Evolutionary conservation across 2,113 vertebrate genomes (phyloP).

Genomic region (Myrmecobius fasciatus): DNA sequence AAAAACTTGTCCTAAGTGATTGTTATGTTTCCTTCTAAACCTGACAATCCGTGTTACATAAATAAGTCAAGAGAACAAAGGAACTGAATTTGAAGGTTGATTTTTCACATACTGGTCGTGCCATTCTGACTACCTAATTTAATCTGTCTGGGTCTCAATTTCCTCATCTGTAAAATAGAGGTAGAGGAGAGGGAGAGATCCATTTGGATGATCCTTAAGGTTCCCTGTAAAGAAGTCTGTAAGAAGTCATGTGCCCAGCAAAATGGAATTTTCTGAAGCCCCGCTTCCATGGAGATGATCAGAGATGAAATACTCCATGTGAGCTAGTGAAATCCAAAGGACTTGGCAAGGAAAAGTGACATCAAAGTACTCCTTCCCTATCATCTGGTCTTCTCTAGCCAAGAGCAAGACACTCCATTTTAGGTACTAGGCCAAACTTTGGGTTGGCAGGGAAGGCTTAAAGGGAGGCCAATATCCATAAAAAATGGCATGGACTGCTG

Average conservation of each 20-base stretch:
- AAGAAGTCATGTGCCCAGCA: neutral
- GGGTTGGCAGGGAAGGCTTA: neutral
- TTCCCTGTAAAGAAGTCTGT: neutral
- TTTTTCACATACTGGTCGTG: neutral
- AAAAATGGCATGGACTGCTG: neutral
- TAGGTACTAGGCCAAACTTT: neutral
- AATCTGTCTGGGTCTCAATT: neutral
- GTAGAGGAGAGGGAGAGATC: neutral
- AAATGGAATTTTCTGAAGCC: neutral
- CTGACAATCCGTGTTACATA: neutral
- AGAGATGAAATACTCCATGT: neutral
- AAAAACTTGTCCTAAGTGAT: neutral
- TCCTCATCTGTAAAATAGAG: neutral
- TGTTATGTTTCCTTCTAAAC: neutral
- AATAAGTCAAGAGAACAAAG: neutral
- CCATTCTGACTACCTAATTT: neutral
- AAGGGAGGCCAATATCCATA: neutral
- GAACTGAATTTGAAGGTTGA: neutral
- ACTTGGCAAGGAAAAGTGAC: neutral
- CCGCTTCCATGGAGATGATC: neutral
- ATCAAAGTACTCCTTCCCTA: neutral
- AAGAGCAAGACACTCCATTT: neutral
- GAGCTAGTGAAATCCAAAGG: neutral
- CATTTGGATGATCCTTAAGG: neutral
- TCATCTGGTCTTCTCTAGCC: neutral